Conservation (phyloP, 2,113 vertebrate species). For the Maccullochella peelii region DNA sequence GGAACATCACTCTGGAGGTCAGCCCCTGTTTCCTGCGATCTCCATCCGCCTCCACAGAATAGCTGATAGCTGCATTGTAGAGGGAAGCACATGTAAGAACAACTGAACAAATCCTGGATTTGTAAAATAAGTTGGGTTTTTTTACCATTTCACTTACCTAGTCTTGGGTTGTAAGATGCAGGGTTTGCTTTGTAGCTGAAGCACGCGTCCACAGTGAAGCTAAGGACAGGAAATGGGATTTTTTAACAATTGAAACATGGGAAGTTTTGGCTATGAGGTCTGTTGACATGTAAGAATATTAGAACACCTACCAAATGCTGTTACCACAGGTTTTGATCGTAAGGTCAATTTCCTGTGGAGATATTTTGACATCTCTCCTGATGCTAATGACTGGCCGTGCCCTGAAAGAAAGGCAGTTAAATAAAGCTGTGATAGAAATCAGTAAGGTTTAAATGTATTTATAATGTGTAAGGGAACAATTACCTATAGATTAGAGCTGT, state of each 20-base stretch:
- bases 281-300: slow-evolving; percentile 9
- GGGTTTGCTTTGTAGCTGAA: slow-evolving; percentile 91
- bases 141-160: slow-evolving; percentile 86
- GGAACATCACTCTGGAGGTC: slow-evolving; percentile 87
- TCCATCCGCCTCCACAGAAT: slow-evolving; percentile 88
- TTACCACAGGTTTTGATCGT: slow-evolving; percentile 83
- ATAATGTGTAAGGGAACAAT: not conserved
- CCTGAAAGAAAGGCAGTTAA: slow-evolving; percentile 79
- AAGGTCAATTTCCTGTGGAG: slow-evolving; percentile 85
- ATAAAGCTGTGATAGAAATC: slow-evolving; percentile 17
- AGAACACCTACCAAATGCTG: slow-evolving; percentile 87
- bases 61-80: slow-evolving; percentile 84
- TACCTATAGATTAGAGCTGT: slow-evolving; percentile 92
- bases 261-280: not conserved
- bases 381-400: slow-evolving; percentile 92
- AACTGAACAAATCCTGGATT: not conserved
- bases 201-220: slow-evolving; percentile 90
- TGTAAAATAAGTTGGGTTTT: not conserved
- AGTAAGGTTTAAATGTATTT: slow-evolving; percentile 8
- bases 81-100: slow-evolving; percentile 18
- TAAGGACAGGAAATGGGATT: slow-evolving; percentile 70
- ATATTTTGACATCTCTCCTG: slow-evolving; percentile 86
- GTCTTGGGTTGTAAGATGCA: slow-evolving; percentile 85
- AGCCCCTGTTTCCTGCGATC: slow-evolving; percentile 87
- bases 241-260: not conserved